These are phyloP conservation scores for Ochropacha duplaris DNA, from an alignment of 2,888 invertebrate genomes.

Conservation along the genomic window DNA sequence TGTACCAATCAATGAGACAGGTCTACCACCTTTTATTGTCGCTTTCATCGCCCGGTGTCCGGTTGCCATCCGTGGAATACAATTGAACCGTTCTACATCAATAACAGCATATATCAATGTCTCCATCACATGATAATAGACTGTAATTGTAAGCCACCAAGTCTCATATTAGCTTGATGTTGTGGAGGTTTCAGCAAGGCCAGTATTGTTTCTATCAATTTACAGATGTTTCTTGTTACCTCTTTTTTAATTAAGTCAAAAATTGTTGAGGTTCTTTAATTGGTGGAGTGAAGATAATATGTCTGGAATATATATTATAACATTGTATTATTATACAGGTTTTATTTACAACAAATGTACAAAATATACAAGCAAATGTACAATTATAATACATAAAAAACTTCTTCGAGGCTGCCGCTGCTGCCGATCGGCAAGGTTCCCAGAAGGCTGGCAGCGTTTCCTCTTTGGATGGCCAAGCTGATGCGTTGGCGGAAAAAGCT, in stretches of 20 bases:
- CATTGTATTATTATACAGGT: not conserved
- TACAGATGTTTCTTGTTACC: not conserved
- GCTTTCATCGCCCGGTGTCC: slow-evolving; percentile 79
- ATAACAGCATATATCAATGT: slow-evolving; percentile 27
- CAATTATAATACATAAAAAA: too few species aligned
- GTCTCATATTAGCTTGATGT: not conserved
- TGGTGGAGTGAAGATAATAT: not conserved
- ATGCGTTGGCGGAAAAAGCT: too few species aligned
- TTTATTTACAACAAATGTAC: too few species aligned
- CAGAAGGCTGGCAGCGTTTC: too few species aligned
- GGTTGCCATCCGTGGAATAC: slow-evolving; percentile 71
- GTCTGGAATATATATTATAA: not conserved
- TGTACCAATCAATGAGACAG: slow-evolving; percentile 75
- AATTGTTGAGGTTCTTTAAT: not conserved
- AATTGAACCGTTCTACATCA: slow-evolving; percentile 52
- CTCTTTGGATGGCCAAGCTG: too few species aligned
- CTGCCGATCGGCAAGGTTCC: too few species aligned
- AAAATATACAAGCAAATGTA: too few species aligned
- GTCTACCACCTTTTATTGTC: slow-evolving; percentile 80
- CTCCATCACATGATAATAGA: slow-evolving; percentile 5
- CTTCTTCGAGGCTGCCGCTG: too few species aligned
- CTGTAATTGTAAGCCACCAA: slow-evolving; percentile 2
- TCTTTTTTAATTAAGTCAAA: not conserved
- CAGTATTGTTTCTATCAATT: slow-evolving; percentile 1
- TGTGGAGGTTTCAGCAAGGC: not conserved